Percentiles rank a stretch among this genome's conserved stretches.
Conservation (phyloP, 2,888 invertebrate genomes). For the Hermaeophaga mercurialis region DNA sequence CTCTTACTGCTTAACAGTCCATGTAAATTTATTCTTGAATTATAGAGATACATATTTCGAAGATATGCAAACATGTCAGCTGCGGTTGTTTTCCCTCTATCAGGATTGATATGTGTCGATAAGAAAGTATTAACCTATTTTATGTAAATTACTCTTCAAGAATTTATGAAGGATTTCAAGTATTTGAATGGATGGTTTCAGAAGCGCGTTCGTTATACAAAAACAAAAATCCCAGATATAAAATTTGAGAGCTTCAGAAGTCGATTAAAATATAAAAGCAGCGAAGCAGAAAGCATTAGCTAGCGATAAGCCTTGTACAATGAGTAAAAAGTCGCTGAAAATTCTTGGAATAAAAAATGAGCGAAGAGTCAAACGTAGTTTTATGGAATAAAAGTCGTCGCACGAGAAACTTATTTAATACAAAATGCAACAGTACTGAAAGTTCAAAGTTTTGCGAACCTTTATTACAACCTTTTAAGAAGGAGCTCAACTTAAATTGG, state of each 20-base stretch:
- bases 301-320: neutral
- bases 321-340: conserved; percentile 1
- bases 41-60: too few relatives aligned
- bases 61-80: too few relatives aligned
- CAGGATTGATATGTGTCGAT: too few relatives aligned
- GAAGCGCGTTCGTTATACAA: too few relatives aligned
- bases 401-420: conserved; percentile 37
- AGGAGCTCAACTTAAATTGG: conserved; percentile 31
- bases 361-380: conserved; percentile 32
- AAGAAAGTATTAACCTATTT: too few relatives aligned
- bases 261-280: conserved; percentile 1
- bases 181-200: too few relatives aligned
- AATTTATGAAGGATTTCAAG: too few relatives aligned
- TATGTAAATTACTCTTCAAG: too few relatives aligned
- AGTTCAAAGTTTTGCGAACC: conserved; percentile 25
- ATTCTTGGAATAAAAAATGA: conserved; percentile 27
- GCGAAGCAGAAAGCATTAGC: neutral
- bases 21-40: too few relatives aligned
- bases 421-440: conserved; percentile 36
- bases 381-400: conserved; percentile 30
- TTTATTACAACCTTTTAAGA: conserved; percentile 36
- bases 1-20: too few relatives aligned
- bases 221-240: too few relatives aligned
- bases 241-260: neutral
- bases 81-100: too few relatives aligned